Base-by-base conservation (phyloP, 2,888 invertebrate species). In the Himalopsyche japonica region DNA sequence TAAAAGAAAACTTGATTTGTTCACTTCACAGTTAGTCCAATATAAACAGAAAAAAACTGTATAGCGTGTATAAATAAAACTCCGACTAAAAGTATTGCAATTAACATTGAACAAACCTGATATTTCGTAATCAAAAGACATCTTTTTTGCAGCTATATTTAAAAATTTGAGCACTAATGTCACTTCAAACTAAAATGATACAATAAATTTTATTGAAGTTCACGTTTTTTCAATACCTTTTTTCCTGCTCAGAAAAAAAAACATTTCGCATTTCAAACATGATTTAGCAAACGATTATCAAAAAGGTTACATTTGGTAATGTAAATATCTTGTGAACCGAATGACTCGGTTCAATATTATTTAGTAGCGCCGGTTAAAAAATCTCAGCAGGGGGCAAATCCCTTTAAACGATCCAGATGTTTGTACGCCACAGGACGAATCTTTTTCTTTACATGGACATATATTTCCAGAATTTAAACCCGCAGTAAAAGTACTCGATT, bases 341-440 rank as follows among this genome's bases (percentile, higher is more conserved):
- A 83, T 83, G 76, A 76, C 34, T 70, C 12, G 37, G 83, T 64
- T 70, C 70, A 64, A 83, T 80, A 76, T 70, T 70, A 70, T 83
- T 76, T 80, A 79, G 83, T 83, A 77, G 83, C 80, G 48, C 47
- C 80, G 77, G 32, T 80, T 80, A 77, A 83, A 76, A 80, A 80
- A 30, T 80, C 80, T 18, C 83, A 18, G 76, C 76, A 37, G 83
- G 83, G 80, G 80, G 80, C 83, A 76, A 77, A 34, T 76, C 80
- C 76, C 30, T 48, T 83, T 83, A 83, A 83, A 83, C 80, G 80
- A 24, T 83, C 49, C 34, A 80, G 80, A 83, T 83, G 80, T 43
- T 34, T 48, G 80, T 49, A 47, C 81, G 27, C 37, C 70, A 81
- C 64, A 64, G 70, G 70, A 70, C 20, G 30, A 27, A 20, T 20